A percentile compares a stretch with the other conserved stretches of the same genome.
These are phyloP conservation scores for Strigamia transsilvanica DNA, from an alignment of 2,888 invertebrate species.

Conservation along the genomic window DNA sequence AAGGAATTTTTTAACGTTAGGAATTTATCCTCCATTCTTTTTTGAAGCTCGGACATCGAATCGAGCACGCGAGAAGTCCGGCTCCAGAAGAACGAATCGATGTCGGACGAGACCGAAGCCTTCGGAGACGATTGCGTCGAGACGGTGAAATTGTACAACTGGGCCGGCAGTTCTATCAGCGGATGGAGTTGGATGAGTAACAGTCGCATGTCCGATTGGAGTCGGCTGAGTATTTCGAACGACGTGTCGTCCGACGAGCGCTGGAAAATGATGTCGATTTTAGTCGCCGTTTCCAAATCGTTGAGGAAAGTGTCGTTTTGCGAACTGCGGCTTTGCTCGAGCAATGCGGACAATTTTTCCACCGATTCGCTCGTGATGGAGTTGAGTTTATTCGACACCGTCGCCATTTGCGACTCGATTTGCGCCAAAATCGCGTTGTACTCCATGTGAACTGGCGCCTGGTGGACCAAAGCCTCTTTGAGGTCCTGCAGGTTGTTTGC, in stretches of 20 bases:
- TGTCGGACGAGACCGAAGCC: neutral
- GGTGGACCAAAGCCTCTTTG: neutral
- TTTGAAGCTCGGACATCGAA: constrained; percentile 19
- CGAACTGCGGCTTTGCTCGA: neutral
- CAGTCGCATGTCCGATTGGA: neutral
- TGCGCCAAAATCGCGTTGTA: neutral
- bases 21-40: constrained; percentile 21
- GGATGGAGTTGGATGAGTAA: constrained; percentile 2
- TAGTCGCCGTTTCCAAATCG: neutral
- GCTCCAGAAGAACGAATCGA: constrained; percentile 13
- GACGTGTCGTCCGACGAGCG: neutral
- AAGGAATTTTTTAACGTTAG: neutral
- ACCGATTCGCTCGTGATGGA: neutral
- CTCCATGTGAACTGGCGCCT: neutral
- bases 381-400: neutral
- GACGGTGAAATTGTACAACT: constrained; percentile 6
- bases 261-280: constrained; percentile 1
- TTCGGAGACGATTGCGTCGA: neutral
- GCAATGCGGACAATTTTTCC: neutral
- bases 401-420: neutral
- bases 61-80: neutral
- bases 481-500: neutral
- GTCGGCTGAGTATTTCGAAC: constrained; percentile 13
- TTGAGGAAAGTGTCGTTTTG: neutral
- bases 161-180: neutral